Conservation (phyloP, 2,113 vertebrate species). For the Cephalopholis sonnerati region DNA sequence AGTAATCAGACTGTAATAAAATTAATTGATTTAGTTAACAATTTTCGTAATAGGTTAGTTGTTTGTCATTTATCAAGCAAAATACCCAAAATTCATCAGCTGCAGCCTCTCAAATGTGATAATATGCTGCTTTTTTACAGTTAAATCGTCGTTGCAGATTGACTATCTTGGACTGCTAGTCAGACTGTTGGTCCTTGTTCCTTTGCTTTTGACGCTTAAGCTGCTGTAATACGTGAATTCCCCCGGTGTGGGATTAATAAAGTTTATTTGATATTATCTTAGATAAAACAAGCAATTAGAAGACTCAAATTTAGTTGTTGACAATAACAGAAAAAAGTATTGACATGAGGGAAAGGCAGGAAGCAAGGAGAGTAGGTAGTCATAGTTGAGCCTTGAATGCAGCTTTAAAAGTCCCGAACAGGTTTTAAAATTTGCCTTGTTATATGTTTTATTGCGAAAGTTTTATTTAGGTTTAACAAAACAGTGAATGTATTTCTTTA, state of each 20-base stretch:
- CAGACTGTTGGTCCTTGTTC: too few species aligned
- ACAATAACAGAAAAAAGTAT: neutral
- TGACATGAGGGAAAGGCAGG: neutral
- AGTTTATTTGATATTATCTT: too few species aligned
- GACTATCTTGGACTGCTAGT: neutral
- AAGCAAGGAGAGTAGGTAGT: neutral
- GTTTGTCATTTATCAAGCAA: neutral
- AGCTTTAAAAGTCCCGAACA: neutral
- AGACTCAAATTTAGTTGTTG: too few species aligned
- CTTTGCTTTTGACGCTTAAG: too few species aligned
- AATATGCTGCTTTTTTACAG: neutral
- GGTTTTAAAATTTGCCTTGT: neutral
- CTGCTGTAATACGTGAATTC: too few species aligned
- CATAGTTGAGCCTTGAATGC: neutral
- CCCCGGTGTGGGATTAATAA: too few species aligned
- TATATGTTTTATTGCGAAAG: neutral
- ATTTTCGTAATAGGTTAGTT: neutral
- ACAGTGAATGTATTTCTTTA: neutral
- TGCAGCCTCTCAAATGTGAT: neutral
- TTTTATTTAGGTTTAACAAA: neutral
- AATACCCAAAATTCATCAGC: neutral
- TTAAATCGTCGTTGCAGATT: neutral
- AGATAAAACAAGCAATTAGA: neutral
- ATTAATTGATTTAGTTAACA: too few species aligned
- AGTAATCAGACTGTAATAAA: too few species aligned